These are phyloP conservation scores for Proteles cristata DNA, from an alignment of 2,113 vertebrate species.

Conservation along the genomic window DNA sequence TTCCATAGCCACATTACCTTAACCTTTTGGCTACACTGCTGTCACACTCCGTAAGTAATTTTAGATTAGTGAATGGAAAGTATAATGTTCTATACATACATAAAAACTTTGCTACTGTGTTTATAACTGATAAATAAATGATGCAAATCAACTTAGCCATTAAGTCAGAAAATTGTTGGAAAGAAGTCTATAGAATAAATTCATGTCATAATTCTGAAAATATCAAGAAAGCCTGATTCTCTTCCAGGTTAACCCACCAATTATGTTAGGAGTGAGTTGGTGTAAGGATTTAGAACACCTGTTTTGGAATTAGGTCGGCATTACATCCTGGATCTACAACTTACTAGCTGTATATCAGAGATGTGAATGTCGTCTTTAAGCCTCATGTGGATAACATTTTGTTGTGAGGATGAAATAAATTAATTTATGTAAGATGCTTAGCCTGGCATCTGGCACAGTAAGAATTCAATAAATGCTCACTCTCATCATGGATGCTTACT, in stretches of 20 bases:
- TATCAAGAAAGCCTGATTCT: neutral
- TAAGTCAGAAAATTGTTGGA: neutral
- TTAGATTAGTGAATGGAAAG: neutral
- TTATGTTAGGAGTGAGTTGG: neutral
- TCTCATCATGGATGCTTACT: neutral
- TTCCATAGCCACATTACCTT: neutral
- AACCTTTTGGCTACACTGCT: neutral
- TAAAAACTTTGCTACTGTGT: neutral
- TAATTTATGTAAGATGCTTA: neutral
- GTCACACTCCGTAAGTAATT: neutral
- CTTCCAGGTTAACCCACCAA: neutral
- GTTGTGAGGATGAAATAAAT: neutral
- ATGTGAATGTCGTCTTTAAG: neutral
- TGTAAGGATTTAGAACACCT: neutral
- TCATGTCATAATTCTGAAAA: neutral
- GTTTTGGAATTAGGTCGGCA: neutral
- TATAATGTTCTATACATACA: neutral
- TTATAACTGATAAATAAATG: neutral
- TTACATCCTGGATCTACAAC: neutral
- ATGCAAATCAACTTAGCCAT: neutral
- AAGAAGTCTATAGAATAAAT: neutral
- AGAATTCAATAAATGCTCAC: neutral
- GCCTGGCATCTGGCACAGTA: neutral
- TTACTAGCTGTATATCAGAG: neutral
- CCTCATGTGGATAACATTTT: neutral